Conservation (phyloP, 2,888 invertebrate species). For the Drosophila koepferae region DNA sequence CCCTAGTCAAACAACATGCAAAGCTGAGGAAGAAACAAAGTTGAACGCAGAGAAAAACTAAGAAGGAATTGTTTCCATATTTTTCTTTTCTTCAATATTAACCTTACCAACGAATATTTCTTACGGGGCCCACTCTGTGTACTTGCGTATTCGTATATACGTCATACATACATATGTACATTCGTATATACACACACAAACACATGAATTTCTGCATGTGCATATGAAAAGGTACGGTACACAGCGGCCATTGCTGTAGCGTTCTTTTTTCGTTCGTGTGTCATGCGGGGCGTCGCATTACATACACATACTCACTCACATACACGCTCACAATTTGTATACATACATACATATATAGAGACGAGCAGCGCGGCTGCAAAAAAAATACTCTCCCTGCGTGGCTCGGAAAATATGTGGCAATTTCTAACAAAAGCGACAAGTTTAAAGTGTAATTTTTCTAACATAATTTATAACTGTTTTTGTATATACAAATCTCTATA, state of each 20-base stretch:
- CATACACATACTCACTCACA: constrained; percentile 15
- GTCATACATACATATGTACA: neutral
- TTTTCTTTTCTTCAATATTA: neutral
- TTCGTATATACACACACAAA: neutral
- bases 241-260: constrained; percentile 38
- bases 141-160: constrained; percentile 1
- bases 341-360: constrained; percentile 5
- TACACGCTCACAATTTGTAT: neutral
- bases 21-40: neutral
- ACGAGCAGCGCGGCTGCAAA: neutral
- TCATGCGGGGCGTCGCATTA: constrained; percentile 46
- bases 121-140: constrained; percentile 16
- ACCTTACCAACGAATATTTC: constrained; percentile 21
- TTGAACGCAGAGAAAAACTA: constrained; percentile 11
- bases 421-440: constrained; percentile 21
- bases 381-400: constrained; percentile 48
- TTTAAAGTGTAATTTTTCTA: constrained; percentile 50
- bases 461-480: constrained; percentile 41
- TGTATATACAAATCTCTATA: constrained; percentile 16
- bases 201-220: constrained; percentile 25
- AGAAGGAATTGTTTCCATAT: constrained; percentile 16
- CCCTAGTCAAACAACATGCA: constrained; percentile 7
- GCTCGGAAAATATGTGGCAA: constrained; percentile 37
- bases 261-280: constrained; percentile 40
- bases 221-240: constrained; percentile 43